Base-by-base conservation (phyloP, 2,113 vertebrate species). In the Hyperoodon ampullatus region DNA sequence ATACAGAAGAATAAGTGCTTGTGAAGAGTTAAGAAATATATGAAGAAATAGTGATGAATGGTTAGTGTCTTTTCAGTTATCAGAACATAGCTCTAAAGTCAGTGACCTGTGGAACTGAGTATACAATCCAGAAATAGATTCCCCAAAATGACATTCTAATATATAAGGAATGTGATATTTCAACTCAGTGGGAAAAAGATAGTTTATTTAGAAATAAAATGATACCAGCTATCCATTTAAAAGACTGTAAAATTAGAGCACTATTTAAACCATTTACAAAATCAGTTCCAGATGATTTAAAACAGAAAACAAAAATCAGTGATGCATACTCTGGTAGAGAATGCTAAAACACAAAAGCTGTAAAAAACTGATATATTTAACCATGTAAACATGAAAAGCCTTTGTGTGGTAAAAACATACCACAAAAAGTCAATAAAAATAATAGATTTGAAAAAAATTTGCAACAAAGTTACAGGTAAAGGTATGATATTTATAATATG, bases 281-380 rank as follows among this genome's bases (percentile, higher is more conserved):
- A 83, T 93, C 35, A 90, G 26, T 88, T 97, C 50, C 88, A 93
- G 18, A 90, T 70, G 5, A 23, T 65, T 70, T 93, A 70, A n/a
- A 90, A 90, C 18, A 94, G 33, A 88, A 94, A 93, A 35, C 70
- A 92, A 93, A 96, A 90, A 60, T 70, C 30, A 47, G 58, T 90
- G 50, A 55, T 63, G 11, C 30, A 84, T 70, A 47, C 6, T 83
- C n/a, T 63, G 26, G 14, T 18, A 70, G 18, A 28, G 7, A 89
- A 90, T 26, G 65, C 10, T 94, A 87, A 93, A 88, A 26, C n/a
- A 92, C 66, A 78, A 72, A 90, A 84, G 4, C 19, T 7, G 39
- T 58, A 23, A 83, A 88, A 88, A 10, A 65, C 53, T 60, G 65
- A 77, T 4, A 61, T 33, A 94, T 94, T 91, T 92, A 21, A 42